Evolutionary conservation across 2,888 invertebrate genomes (phyloP).

Genomic region (Hybos culiciformis): DNA sequence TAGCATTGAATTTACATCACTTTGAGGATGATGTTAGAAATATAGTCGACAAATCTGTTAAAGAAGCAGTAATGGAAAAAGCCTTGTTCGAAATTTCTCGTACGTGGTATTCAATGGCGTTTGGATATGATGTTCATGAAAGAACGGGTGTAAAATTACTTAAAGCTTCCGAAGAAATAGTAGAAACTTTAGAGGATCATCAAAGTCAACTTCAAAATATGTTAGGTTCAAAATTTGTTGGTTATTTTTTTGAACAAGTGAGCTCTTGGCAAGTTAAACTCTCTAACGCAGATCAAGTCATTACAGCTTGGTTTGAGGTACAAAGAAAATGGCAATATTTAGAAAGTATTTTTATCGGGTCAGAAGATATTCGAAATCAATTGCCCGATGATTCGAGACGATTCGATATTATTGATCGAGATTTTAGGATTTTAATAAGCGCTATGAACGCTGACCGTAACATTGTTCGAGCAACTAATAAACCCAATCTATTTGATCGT

Average conservation of each 20-base stretch:
- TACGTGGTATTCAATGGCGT: constrained; percentile 74
- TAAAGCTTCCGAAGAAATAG: constrained; percentile 71
- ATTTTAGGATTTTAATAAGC: constrained; percentile 52
- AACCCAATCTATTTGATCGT: constrained; percentile 55
- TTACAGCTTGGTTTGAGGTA: constrained; percentile 72
- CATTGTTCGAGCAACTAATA: constrained; percentile 73
- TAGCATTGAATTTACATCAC: constrained; percentile 78
- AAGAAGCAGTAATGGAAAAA: constrained; percentile 95
- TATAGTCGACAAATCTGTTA: constrained; percentile 90
- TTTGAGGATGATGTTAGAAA: constrained; percentile 91
- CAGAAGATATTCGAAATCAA: constrained; percentile 85
- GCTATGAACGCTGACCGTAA: constrained; percentile 61
- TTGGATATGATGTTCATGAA: constrained; percentile 65
- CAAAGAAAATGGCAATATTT: constrained; percentile 90
- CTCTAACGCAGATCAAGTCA: constrained; percentile 77
- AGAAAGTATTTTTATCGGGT: constrained; percentile 91
- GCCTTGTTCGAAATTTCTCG: constrained; percentile 68
- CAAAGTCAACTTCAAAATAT: constrained; percentile 90
- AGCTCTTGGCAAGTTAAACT: constrained; percentile 78
- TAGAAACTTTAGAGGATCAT: constrained; percentile 89
- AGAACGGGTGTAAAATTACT: constrained; percentile 65
- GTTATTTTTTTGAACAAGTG: constrained; percentile 71
- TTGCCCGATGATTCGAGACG: constrained; percentile 80
- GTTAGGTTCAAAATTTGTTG: constrained; percentile 85
- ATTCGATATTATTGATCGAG: constrained; percentile 73